These are phyloP conservation scores for Elgonia sp. DNA, from an alignment of 2,888 invertebrate genomes.

Conservation along the genomic window DNA sequence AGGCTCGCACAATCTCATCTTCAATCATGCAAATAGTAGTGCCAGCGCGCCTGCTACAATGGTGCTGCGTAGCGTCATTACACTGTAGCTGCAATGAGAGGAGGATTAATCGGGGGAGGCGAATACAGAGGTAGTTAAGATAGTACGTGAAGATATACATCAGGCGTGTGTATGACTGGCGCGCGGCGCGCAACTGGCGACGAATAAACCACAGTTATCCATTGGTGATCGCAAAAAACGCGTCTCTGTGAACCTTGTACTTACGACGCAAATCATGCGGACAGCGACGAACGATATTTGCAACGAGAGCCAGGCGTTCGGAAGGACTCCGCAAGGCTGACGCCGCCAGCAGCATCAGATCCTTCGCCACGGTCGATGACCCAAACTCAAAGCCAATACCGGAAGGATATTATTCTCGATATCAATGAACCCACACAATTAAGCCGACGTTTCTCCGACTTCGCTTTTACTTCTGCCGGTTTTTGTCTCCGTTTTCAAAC, in stretches of 20 bases:
- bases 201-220: constrained; percentile 76
- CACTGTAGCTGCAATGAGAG: constrained; percentile 69
- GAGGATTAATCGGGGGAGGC: constrained; percentile 76
- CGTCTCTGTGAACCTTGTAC: constrained; percentile 72
- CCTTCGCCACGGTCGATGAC: constrained; percentile 64
- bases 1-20: constrained; percentile 69
- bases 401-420: constrained; percentile 68
- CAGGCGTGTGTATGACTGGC: constrained; percentile 70
- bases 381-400: constrained; percentile 54
- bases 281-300: constrained; percentile 69
- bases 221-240: constrained; percentile 70
- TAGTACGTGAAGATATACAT: constrained; percentile 73
- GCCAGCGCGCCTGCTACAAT: constrained; percentile 64
- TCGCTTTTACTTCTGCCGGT: constrained; percentile 45
- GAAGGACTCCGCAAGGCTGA: constrained; percentile 69
- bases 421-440: constrained; percentile 59
- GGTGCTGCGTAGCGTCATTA: constrained; percentile 70
- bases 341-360: constrained; percentile 53
- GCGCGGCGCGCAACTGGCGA: constrained; percentile 66
- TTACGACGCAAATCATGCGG: constrained; percentile 76
- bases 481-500: constrained; percentile 41
- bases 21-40: constrained; percentile 78
- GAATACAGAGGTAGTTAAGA: constrained; percentile 74
- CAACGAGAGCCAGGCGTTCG: constrained; percentile 53
- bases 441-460: constrained; percentile 40